Conservation (phyloP, 2,113 vertebrate genomes). For the Mastomys natalensis region DNA sequence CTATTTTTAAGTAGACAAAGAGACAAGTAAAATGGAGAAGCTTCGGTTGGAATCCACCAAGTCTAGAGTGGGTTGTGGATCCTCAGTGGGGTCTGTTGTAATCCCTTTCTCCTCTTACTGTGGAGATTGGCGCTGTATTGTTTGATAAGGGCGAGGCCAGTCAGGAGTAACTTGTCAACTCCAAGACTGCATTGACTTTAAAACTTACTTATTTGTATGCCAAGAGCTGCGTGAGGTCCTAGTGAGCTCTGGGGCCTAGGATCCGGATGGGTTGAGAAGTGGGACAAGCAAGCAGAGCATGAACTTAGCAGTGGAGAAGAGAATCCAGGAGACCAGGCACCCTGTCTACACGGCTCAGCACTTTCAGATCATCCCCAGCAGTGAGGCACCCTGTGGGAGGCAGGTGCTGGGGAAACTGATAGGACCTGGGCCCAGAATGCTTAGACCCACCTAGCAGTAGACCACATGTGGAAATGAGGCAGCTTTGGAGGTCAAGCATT, state of each 20-base stretch:
- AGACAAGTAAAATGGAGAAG: too few relatives aligned
- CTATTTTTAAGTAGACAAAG: neutral
- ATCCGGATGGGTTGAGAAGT: neutral
- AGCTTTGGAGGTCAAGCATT: neutral
- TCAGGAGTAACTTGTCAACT: neutral
- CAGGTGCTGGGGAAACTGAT: neutral
- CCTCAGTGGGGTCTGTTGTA: neutral
- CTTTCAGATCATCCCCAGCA: neutral
- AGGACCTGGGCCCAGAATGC: neutral
- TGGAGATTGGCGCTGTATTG: neutral
- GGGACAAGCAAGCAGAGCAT: neutral
- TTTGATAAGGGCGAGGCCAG: neutral
- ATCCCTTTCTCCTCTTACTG: neutral
- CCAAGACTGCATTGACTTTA: neutral
- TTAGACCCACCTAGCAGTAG: neutral
- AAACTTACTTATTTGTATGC: neutral
- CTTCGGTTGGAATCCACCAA: neutral
- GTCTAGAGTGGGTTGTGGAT: neutral
- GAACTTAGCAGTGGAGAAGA: neutral
- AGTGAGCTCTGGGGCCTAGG: neutral
- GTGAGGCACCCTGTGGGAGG: neutral
- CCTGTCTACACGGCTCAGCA: neutral
- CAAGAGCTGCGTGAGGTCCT: neutral
- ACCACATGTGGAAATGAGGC: neutral
- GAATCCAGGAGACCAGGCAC: neutral